Conservation (phyloP, 2,113 vertebrate genomes). For the Catharus bicknelli region DNA sequence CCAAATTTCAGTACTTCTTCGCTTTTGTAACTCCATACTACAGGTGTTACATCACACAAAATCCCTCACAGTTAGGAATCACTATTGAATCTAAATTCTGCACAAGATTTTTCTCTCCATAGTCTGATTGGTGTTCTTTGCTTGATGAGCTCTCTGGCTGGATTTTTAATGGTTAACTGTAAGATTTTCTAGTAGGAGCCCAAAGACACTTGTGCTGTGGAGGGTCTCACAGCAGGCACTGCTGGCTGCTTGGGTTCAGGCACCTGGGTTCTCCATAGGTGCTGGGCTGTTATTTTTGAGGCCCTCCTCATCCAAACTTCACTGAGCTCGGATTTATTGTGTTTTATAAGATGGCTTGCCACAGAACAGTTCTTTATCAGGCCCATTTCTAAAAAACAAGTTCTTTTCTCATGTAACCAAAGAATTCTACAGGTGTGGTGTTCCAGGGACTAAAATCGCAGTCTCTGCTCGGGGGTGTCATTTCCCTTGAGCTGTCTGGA, state of each 20-base stretch:
- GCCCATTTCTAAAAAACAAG: background rate
- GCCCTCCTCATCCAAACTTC: background rate
- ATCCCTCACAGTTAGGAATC: background rate
- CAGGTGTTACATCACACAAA: background rate
- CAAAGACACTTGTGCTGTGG: background rate
- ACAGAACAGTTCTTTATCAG: background rate
- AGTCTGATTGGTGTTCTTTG: background rate
- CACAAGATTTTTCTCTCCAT: background rate
- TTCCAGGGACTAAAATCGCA: background rate
- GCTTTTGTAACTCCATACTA: background rate
- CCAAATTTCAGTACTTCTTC: background rate
- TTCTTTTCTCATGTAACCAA: background rate
- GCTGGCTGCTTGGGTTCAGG: background rate
- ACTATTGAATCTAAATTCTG: background rate
- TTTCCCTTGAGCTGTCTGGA: background rate
- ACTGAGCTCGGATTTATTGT: background rate
- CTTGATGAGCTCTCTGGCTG: background rate
- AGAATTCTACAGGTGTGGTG: background rate
- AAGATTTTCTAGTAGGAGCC: background rate
- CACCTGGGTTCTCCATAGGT: background rate
- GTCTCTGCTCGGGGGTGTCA: rapidly evolving
- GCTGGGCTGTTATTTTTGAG: background rate
- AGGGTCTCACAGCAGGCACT: background rate
- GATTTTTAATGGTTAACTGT: background rate
- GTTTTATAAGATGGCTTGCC: background rate